A percentile compares a stretch with the other conserved stretches of the same genome.
phyloP scores from a whole-genome alignment of 37 sponge, comb jelly and placozoan species.

The Dysidea cf. avara region DNA sequence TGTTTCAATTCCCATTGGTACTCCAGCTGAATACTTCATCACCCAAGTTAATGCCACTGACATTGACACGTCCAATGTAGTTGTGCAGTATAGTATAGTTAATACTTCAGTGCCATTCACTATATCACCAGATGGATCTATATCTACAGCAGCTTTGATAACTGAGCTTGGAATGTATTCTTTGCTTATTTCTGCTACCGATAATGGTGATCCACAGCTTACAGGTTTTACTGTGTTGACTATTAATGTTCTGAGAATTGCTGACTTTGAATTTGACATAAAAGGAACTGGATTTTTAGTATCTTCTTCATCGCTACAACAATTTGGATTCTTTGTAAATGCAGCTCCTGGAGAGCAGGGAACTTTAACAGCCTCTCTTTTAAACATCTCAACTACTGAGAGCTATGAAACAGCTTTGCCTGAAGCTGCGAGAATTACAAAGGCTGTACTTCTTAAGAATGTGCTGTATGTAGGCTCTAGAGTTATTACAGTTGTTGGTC shows the following conservation, averaged over 20 bases:
- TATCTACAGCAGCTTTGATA: no score
- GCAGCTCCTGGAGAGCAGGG: constrained; percentile 35
- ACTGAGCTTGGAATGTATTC: no score
- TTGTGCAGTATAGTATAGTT: constrained; percentile 1
- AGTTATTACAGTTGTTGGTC: no score
- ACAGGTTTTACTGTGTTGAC: no score
- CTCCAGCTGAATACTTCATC: constrained; percentile 3
- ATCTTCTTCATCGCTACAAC: neutral
- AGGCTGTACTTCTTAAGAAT: no score
- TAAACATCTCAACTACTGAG: neutral
- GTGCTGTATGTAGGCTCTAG: no score
- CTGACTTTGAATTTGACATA: no score
- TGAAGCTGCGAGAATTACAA: constrained; percentile 1
- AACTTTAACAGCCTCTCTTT: constrained; percentile 38
- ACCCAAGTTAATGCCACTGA: constrained; percentile 18
- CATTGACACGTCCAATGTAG: constrained; percentile 23
- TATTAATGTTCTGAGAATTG: no score
- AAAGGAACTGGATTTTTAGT: no score
- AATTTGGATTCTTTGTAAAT: constrained; percentile 39
- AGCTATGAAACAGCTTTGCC: constrained; percentile 9
- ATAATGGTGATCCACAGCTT: no score
- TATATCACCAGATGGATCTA: neutral
- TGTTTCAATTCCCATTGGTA: neutral
- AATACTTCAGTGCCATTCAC: constrained; percentile 3
- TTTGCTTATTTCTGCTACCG: no score